Evolutionary conservation across 2,797 vertebrate genomes (phyloP).

Genomic region (Arrhamphus sclerolepis): DNA sequence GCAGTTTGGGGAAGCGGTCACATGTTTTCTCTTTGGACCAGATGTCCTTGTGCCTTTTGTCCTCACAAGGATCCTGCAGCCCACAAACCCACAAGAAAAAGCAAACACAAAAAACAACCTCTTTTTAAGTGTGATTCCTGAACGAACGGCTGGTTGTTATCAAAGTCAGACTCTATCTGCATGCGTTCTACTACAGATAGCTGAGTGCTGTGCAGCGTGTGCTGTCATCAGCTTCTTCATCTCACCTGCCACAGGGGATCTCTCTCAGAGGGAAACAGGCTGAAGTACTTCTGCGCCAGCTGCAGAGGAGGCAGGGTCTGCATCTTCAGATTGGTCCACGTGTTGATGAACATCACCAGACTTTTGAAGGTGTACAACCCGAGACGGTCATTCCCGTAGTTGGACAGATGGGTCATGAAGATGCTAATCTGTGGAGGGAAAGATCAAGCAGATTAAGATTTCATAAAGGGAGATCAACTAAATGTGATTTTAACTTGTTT

Average conservation of each 20-base stretch:
- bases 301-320: conserved; percentile 94
- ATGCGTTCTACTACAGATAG: too few species aligned
- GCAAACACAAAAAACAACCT: conserved; percentile 25
- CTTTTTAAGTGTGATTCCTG: conserved; percentile 1
- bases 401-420: conserved; percentile 99
- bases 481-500: too few species aligned
- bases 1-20: conserved; percentile 97
- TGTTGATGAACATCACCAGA: conserved; percentile 92
- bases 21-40: conserved; percentile 99
- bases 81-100: not conserved
- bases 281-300: conserved; percentile 97
- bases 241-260: conserved; percentile 97
- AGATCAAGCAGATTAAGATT: not conserved
- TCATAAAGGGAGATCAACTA: not conserved
- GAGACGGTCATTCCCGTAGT: conserved; percentile 97
- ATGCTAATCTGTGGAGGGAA: conserved; percentile 89
- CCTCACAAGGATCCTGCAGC: conserved; percentile 96
- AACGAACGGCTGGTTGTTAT: too few species aligned
- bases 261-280: conserved; percentile 96
- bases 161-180: too few species aligned
- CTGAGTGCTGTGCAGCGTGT: too few species aligned
- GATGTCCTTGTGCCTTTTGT: conserved; percentile 99
- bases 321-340: conserved; percentile 96
- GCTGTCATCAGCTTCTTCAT: not conserved
- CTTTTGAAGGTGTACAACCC: conserved; percentile 98